Evolutionary conservation across 1,140 invertebrate species (phyloP).

Genomic region (Neocloeon triangulifer): DNA sequence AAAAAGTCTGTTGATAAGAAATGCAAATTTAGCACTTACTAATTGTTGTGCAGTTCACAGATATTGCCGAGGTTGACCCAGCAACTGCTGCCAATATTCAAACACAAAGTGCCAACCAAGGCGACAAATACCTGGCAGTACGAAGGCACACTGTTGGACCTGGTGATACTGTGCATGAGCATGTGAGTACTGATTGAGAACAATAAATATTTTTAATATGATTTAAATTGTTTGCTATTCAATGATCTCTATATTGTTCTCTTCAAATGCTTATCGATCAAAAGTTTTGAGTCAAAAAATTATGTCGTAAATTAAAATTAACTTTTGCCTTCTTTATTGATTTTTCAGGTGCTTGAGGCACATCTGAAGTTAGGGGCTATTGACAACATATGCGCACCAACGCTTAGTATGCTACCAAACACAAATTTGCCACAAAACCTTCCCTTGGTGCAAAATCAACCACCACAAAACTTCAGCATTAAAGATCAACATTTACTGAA

Average conservation of each 20-base stretch:
- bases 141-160: constrained; percentile 82
- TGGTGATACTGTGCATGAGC: constrained; percentile 61
- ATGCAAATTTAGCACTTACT: constrained; percentile 14
- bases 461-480: constrained; percentile 63
- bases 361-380: no score
- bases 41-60: constrained; percentile 16
- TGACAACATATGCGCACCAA: no score
- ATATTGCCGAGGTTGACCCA: constrained; percentile 12
- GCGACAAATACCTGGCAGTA: constrained; percentile 12
- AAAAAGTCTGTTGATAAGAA: constrained; percentile 28
- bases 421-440: constrained; percentile 48
- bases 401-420: constrained; percentile 26
- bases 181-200: no score
- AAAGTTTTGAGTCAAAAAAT: no score
- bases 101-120: background rate
- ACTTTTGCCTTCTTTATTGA: constrained; percentile 15
- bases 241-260: no score
- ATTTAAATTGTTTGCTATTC: no score
- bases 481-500: constrained; percentile 87
- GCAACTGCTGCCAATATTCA: no score
- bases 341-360: constrained; percentile 19
- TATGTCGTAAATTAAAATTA: constrained; percentile 16
- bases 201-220: no score
- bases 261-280: no score
- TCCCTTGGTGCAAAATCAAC: constrained; percentile 48